Evolutionary conservation across 2,113 vertebrate genomes (phyloP).

Genomic region (Ageneiosus marmoratus): DNA sequence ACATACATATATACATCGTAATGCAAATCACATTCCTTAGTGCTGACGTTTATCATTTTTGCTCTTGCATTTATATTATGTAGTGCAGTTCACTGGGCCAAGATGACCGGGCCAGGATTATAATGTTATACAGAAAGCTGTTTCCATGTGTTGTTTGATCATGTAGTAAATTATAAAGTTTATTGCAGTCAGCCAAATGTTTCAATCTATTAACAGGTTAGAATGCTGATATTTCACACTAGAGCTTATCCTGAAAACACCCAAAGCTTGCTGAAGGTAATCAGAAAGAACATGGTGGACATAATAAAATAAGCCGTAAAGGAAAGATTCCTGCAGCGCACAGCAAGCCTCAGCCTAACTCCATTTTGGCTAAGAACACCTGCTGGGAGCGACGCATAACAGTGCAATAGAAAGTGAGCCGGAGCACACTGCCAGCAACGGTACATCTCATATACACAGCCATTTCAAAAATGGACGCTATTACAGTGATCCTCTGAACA

Average conservation of each 20-base stretch:
- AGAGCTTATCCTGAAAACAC: constrained; percentile 12
- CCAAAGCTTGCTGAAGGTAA: constrained; percentile 6
- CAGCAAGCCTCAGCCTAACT: background rate
- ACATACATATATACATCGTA: background rate
- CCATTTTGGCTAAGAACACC: constrained; percentile 3
- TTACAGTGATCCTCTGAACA: constrained; percentile 17
- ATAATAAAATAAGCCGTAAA: background rate
- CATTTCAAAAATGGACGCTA: constrained; percentile 20
- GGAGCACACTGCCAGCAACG: constrained; percentile 5
- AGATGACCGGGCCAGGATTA: background rate
- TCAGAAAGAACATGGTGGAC: constrained; percentile 5
- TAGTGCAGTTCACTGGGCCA: constrained; percentile 21
- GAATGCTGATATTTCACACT: background rate
- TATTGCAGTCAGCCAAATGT: constrained; percentile 18
- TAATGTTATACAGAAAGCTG: constrained; percentile 14
- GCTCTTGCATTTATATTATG: constrained; percentile 18
- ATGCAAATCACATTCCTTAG: background rate
- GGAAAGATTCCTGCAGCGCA: constrained; percentile 10
- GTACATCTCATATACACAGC: constrained; percentile 17
- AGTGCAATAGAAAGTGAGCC: constrained; percentile 12
- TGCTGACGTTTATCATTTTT: background rate
- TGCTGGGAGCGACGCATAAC: constrained; percentile 33
- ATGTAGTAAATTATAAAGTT: constrained; percentile 24
- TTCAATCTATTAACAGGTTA: background rate
- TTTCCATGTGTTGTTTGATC: constrained; percentile 20